Evolutionary conservation across 2,888 invertebrate species (phyloP), one percentile per base, ranked within the genome.

Genomic region (Phortica okadai): DNA sequence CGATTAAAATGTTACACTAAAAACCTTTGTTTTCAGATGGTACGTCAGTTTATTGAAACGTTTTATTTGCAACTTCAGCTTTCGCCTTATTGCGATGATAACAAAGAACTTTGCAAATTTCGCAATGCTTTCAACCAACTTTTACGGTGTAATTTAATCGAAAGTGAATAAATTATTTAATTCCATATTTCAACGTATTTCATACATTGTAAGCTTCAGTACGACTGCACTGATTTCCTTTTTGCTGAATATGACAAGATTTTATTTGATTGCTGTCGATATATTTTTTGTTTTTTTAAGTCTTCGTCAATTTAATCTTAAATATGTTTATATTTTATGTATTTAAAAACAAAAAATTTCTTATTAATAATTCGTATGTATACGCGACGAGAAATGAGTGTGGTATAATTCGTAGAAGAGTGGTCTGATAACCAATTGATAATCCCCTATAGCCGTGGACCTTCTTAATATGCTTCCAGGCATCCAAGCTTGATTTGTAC

Each of bases 31-130:
- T 11, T 67, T 11, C 67, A 90, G 90, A 69, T 81, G 6, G 81
- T 84, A 42, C 78, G 79, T 7, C 76, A 78, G 0, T 81, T 88
- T 74, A 56, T 84, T 74, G 79, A 85, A 44, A 83, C 85, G 0
- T 88, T 90, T 45, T 74, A 79, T 56, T 77, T 76, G 58, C 90
- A 90, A 74, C 59, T 90, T 41, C 76, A 81, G 33, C 79, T 72
- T 62, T 67, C 76, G 0, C 6, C 77, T 0, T 5, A 56, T 1
- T 56, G 73, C 11, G 44, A 75, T 25, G 56, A 77, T 4, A 76
- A 62, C 8, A n/a, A 14, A 11, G 73, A 80, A 4, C 42, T 87
- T 0, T n/a, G 54, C 0, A 78, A 81, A 6, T 83, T 78, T 58
- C 16, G 72, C 0, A 74, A 75, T 8, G 84, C 89, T 4, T 77